Conservation (phyloP, 2,888 invertebrate genomes). For the Beris morrisii region DNA sequence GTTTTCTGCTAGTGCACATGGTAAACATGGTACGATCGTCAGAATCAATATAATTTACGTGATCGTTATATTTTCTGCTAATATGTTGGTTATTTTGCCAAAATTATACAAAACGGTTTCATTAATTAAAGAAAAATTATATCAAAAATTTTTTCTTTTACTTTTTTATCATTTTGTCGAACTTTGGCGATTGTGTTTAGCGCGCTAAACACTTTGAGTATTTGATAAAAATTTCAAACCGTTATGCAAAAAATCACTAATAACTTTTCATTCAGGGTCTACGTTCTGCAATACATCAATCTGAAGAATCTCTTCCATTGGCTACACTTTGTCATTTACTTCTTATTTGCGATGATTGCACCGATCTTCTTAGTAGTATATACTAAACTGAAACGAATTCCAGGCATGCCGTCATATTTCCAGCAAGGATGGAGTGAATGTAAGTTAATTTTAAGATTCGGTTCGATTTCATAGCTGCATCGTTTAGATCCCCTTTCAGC, state of each 20-base stretch:
- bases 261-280: slow-evolving; percentile 43
- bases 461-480: slow-evolving; percentile 16
- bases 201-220: no score
- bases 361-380: slow-evolving; percentile 49
- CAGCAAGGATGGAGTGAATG: slow-evolving; percentile 53
- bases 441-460: slow-evolving; percentile 39
- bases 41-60: background rate
- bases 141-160: no score
- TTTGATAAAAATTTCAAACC: no score
- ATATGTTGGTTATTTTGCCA: no score
- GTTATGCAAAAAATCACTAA: background rate
- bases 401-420: slow-evolving; percentile 55
- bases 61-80: no score
- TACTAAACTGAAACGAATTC: slow-evolving; percentile 51
- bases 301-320: slow-evolving; percentile 42
- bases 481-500: slow-evolving; percentile 42
- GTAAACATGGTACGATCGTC: background rate
- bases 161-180: no score
- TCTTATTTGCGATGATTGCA: slow-evolving; percentile 45
- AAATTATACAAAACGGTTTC: no score
- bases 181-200: no score
- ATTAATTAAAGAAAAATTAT: no score
- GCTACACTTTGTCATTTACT: slow-evolving; percentile 47
- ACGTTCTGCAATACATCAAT: slow-evolving; percentile 47
- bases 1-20: slow-evolving; percentile 25